Evolutionary conservation across 2,888 invertebrate species (phyloP).

Genomic region (Chrysolina oricalcia): DNA sequence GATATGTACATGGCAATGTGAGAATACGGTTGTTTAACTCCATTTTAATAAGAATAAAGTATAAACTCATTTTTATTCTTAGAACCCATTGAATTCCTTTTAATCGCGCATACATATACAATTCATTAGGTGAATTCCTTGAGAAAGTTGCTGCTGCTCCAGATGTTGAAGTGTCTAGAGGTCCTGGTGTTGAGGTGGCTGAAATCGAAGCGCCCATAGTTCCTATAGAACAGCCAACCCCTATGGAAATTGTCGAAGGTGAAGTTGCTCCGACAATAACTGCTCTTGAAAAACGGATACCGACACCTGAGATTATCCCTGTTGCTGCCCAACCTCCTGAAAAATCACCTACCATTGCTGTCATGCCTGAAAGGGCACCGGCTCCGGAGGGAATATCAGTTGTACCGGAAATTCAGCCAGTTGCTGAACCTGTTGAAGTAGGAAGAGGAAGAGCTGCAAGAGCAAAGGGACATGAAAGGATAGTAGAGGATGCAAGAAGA

Average conservation of each 20-base stretch:
- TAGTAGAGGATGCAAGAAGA: not conserved
- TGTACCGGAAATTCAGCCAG: not conserved
- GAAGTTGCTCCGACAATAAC: not conserved
- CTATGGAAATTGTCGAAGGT: constrained; percentile 22
- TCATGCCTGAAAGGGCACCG: not conserved
- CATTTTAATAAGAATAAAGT: not conserved
- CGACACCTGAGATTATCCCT: not conserved
- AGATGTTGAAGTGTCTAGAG: not conserved
- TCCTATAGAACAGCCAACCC: not conserved
- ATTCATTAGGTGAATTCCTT: constrained; percentile 10
- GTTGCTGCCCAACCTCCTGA: not conserved
- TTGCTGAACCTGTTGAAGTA: not conserved
- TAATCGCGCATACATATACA: not conserved
- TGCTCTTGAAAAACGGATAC: not conserved
- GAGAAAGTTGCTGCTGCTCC: not conserved
- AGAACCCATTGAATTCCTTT: not conserved
- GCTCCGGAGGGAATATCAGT: not conserved
- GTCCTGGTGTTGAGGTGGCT: not conserved
- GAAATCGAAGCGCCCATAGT: not conserved
- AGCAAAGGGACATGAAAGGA: not conserved
- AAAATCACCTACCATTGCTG: not conserved
- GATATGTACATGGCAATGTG: too few species aligned
- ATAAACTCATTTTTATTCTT: too few species aligned
- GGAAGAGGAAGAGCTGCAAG: not conserved
- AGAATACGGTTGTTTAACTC: too few species aligned